Evolutionary conservation across 2,113 vertebrate species (phyloP), one percentile per base, ranked within the genome.

Genomic region (Panurus biarmicus): DNA sequence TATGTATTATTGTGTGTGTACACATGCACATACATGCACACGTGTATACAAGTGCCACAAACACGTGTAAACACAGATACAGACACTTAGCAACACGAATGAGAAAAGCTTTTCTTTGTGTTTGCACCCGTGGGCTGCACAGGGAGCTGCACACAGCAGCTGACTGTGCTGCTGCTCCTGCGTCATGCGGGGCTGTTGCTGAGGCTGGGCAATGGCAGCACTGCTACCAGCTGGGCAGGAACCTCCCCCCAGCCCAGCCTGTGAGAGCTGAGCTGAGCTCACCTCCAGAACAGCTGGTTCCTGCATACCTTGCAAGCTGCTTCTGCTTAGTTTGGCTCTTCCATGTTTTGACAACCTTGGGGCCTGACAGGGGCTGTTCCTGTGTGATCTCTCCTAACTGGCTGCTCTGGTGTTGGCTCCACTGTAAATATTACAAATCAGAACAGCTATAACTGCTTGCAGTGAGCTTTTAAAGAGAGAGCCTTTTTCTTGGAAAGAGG

Each of bases 181-280:
- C 0, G 0, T 20, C 23, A 10, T 0, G 3, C 1, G 0, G 28
- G 12, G 22, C 0, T 47, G 36, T 23, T 31, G 50, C 47, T 0
- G 3, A 29, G 35, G 57, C 76, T 51, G 54, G 22, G 62, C 33
- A 11, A 2, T 10, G 33, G 56, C 69, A 89, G 56, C 69, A 51
- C 3, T 36, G 66, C 56, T 19, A 12, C 58, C 31, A 33, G 2
- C 2, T 4, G 40, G 73, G 77, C n/a, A 54, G 50, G 58, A 85
- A 26, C 70, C 28, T 85, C 35, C 62, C 54, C 44, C 14, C 1
- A 35, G 78, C 65, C 1, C 4, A 89, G 93, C 81, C 85, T 87
- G 65, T 35, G 53, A 40, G 77, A 91, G 74, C 54, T 3, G 25
- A 28, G 72, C 75, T 42, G 45, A 69, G 62, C 65, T 82, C 66